These are phyloP conservation scores for Orthosia cruda DNA, from an alignment of 2,888 invertebrate genomes.

Conservation along the genomic window DNA sequence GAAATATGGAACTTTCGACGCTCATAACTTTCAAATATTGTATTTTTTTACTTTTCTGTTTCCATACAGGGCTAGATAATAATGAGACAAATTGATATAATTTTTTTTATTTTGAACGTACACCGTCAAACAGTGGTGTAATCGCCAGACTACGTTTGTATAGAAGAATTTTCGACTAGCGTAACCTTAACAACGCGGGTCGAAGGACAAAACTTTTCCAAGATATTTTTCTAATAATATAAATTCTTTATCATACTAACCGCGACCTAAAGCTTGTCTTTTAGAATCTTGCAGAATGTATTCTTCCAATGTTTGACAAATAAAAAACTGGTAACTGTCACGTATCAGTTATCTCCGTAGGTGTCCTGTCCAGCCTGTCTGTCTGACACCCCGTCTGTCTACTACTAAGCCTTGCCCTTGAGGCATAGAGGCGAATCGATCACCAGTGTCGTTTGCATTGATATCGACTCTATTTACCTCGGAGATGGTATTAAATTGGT, in stretches of 20 bases:
- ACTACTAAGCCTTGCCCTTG: conserved; percentile 69
- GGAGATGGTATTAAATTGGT: conserved; percentile 10
- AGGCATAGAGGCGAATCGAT: conserved; percentile 61
- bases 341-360: conserved; percentile 49
- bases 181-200: background rate
- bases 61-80: no score
- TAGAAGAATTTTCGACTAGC: no score
- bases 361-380: conserved; percentile 63
- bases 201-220: background rate
- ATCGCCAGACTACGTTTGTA: no score
- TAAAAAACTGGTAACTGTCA: conserved; percentile 18
- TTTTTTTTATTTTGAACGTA: no score
- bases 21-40: no score
- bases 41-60: no score
- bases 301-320: conserved; percentile 8
- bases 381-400: conserved; percentile 75
- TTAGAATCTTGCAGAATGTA: background rate
- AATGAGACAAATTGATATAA: no score
- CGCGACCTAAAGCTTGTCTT: background rate
- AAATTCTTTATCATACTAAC: no score
- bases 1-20: no score
- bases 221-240: no score
- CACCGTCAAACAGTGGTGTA: no score
- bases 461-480: conserved; percentile 36
- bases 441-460: conserved; percentile 53